Evolutionary conservation across 2,113 vertebrate species (phyloP).

Genomic region (Misgurnus anguillicaudatus): DNA sequence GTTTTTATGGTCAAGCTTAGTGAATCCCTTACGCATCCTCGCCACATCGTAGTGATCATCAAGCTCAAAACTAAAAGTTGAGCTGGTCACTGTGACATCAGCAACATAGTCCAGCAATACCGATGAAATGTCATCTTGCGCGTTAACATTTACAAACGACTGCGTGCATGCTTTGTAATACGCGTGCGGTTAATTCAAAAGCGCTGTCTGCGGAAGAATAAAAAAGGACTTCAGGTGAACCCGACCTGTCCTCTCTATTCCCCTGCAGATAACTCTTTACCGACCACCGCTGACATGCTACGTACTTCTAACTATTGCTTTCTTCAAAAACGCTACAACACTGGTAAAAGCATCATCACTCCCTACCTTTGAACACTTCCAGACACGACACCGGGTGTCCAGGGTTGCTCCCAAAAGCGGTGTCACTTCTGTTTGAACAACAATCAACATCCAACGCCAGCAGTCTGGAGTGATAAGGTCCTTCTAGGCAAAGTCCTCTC

Average conservation of each 20-base stretch:
- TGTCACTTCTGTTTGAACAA: slow-evolving; percentile 34
- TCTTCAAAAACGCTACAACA: not conserved
- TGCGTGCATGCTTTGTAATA: not conserved
- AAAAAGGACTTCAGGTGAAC: not conserved
- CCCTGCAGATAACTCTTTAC: not conserved
- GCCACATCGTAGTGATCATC: not conserved
- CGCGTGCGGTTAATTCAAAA: not conserved
- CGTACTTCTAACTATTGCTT: not conserved
- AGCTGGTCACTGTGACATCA: not conserved
- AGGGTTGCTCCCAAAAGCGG: slow-evolving; percentile 50
- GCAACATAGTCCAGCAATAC: not conserved
- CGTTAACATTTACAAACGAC: not conserved
- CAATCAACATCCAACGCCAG: slow-evolving; percentile 56
- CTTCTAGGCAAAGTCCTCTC: slow-evolving; percentile 30
- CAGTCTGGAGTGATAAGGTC: slow-evolving; percentile 44
- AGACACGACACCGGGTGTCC: slow-evolving; percentile 33
- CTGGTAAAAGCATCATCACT: slow-evolving; percentile 8
- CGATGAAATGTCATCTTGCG: not conserved
- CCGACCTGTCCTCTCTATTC: slow-evolving; percentile 14
- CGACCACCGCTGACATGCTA: slow-evolving; percentile 20
- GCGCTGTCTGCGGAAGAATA: not conserved
- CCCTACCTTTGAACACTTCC: slow-evolving; percentile 49
- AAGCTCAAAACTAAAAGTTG: slow-evolving; percentile 25
- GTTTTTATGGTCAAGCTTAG: not conserved
- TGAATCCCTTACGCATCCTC: not conserved